phyloP scores from a whole-genome alignment of 1,140 invertebrate genomes.

The Trypoxylus dichotomus region DNA sequence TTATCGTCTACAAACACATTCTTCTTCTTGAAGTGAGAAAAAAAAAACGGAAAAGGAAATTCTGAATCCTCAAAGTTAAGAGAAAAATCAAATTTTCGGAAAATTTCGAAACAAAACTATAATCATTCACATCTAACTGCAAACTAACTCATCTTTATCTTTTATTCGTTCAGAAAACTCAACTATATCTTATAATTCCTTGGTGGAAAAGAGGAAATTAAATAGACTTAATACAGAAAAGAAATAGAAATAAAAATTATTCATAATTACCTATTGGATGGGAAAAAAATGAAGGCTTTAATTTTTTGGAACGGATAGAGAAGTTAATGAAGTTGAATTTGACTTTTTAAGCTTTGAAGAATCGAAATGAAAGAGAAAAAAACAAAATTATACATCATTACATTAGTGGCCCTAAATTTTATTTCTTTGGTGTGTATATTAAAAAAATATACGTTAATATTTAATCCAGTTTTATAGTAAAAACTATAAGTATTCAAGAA shows the following conservation, averaged over 20 bases:
- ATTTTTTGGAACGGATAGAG: not conserved
- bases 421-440: slow-evolving; percentile 55
- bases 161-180: slow-evolving; percentile 12
- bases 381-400: not conserved
- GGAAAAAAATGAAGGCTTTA: no score
- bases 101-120: no score
- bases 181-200: not conserved
- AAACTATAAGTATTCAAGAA: slow-evolving; percentile 47
- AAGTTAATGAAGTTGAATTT: slow-evolving; percentile 12
- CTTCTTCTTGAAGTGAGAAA: slow-evolving; percentile 18
- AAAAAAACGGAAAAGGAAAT: slow-evolving; percentile 25
- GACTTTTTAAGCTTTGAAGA: not conserved
- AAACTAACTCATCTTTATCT: no score
- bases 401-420: slow-evolving; percentile 47
- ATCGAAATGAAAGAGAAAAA: slow-evolving; percentile 29
- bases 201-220: not conserved
- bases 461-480: slow-evolving; percentile 52
- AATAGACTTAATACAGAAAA: no score
- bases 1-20: slow-evolving; percentile 6
- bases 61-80: not conserved
- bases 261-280: no score
- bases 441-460: slow-evolving; percentile 52
- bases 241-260: no score
- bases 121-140: no score
- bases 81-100: no score